Base-by-base conservation (phyloP, 2,113 vertebrate genomes). In the Tragelaphus strepsiceros region DNA sequence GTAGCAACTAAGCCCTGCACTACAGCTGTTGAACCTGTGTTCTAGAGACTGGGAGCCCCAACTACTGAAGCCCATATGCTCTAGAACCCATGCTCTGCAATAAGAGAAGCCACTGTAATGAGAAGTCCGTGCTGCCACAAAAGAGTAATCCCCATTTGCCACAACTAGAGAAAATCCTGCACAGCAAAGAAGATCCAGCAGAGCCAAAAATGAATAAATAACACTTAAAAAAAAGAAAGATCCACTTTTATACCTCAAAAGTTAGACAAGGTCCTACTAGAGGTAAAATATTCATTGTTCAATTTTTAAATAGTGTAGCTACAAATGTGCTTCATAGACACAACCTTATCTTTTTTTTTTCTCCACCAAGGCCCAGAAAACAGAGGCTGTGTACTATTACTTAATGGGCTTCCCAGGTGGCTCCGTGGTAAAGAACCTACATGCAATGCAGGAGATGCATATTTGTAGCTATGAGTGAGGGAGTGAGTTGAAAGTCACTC, bases 71-170 rank as follows among this genome's bases (percentile, higher is more conserved):
- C 19, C 10, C n/a, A 6, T 39, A 22, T 12, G n/a, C 67, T 71
- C n/a, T 71, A 71, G 67, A 71, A 39, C 10, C 17, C n/a, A 39
- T 22, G n/a, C 67, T 71, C 19, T 39, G 67, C 67, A 39, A 12
- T 11, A 71, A 35, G n/a, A 71, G 10, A 39, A 12, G 5, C 67
- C n/a, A 39, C n/a, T 22, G 67, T 12, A 71, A 39, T 0, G 19
- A 71, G 9, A 71, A 12, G n/a, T 5, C 35, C 0, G 0, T 43
- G 22, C 35, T 77, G 71, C 71, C 11, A 39, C 71, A 77, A 35
- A 71, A 26, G 19, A 22, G 67, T 43, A 43, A 35, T 35, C 35
- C 71, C 11, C 22, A 14, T 77, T 43, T 43, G 35, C 22, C 35
- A 43, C 71, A 43, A 2, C 71, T 39, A 77, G 71, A 14, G 35